These are phyloP conservation scores for Notoglanidium macrostoma DNA, from an alignment of 2,797 vertebrate genomes.

Conservation along the genomic window DNA sequence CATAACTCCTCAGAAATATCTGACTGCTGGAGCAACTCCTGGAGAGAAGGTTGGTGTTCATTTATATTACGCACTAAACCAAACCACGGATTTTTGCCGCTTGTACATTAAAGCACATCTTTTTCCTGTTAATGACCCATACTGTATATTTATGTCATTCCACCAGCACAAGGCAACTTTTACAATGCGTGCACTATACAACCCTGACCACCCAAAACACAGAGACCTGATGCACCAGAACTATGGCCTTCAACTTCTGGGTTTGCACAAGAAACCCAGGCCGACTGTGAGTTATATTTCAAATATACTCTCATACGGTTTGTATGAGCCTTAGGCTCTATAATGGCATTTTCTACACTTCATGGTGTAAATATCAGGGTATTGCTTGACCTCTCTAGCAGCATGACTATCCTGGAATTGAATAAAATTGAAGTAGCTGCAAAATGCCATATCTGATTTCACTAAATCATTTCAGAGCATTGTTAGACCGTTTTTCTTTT, in stretches of 20 bases:
- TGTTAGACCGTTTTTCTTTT: neutral
- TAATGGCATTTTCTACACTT: neutral
- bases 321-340: neutral
- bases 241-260: constrained; percentile 76
- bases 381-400: neutral
- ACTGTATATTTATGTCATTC: constrained; percentile 45
- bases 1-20: constrained; percentile 46
- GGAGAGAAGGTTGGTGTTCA: constrained; percentile 65
- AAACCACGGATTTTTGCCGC: neutral
- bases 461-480: neutral
- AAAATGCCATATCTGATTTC: neutral
- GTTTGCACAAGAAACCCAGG: constrained; percentile 70
- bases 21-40: constrained; percentile 43
- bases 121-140: constrained; percentile 2
- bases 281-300: constrained; percentile 73
- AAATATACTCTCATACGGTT: neutral
- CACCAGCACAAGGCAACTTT: constrained; percentile 77
- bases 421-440: neutral
- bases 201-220: constrained; percentile 69
- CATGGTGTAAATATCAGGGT: neutral
- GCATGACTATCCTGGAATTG: neutral
- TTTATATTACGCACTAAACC: neutral
- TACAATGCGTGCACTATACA: constrained; percentile 71
- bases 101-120: neutral
- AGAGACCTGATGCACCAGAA: constrained; percentile 69